phyloP scores from a whole-genome alignment of 2,888 invertebrate species.

The Drosophila nr. medialis region DNA sequence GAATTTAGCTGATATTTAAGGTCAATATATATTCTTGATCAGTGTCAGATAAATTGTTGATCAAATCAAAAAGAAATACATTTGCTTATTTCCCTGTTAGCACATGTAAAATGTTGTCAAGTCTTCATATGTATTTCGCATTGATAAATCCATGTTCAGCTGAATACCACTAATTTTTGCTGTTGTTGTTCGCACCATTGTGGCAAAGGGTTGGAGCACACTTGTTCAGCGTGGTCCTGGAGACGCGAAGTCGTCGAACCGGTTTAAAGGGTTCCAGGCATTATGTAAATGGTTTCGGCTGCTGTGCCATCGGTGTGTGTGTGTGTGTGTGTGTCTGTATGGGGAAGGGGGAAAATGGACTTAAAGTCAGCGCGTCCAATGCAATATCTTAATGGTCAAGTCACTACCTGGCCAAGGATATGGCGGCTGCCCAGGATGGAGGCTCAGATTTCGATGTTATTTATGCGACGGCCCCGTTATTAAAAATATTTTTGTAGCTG shows the following conservation, averaged over 20 bases:
- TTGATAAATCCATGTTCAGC: neutral
- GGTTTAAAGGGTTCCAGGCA: slow-evolving; percentile 24
- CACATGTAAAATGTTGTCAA: neutral
- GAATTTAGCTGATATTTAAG: neutral
- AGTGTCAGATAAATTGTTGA: neutral
- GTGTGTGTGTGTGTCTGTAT: no score
- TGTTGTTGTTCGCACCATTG: slow-evolving; percentile 24
- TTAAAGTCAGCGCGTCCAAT: slow-evolving; percentile 28
- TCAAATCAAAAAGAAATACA: neutral
- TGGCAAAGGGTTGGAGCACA: slow-evolving; percentile 24
- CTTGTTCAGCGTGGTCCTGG: neutral
- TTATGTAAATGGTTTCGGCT: slow-evolving; percentile 45
- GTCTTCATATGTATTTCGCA: neutral
- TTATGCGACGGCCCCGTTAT: slow-evolving; percentile 67
- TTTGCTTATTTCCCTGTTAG: neutral
- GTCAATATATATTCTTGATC: no score
- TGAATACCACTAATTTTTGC: neutral
- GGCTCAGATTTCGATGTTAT: slow-evolving; percentile 70
- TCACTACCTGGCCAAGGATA: slow-evolving; percentile 57
- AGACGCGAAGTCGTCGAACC: slow-evolving; percentile 16
- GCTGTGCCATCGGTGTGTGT: neutral
- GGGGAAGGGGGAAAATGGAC: neutral
- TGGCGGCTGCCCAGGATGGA: slow-evolving; percentile 46
- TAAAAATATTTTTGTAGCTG: slow-evolving; percentile 68
- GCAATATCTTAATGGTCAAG: slow-evolving; percentile 74